Base-by-base conservation (phyloP, 1,140 invertebrate genomes). In the Caenorhabditis remanei region DNA sequence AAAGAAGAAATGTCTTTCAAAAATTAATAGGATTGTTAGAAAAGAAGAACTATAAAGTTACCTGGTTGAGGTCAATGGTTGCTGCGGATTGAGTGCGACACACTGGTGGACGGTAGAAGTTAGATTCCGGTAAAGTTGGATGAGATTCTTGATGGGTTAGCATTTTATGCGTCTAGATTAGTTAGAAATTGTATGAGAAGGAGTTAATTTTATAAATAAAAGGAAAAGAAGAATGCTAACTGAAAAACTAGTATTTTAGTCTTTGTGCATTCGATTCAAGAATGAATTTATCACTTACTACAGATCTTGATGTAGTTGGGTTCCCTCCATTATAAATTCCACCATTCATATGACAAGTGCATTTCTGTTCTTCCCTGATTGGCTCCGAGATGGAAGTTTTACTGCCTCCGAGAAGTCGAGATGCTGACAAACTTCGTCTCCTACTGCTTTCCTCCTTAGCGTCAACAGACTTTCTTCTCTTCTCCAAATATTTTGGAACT, bases 401-500 rank as follows among this genome's bases (percentile, higher is more conserved):
- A 14, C 61, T 83, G 48, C 65, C 71, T n/a, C 65, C 86, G 11
- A 87, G 79, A 14, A 88, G 41, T 50, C 87, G 48, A 9, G 87
- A 88, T 50, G 87, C 84, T 24, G 87, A 88, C 13, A 88, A 50
- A 82, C 87, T 88, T 85, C 87, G 55, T 56, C 87, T 56, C 53
- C 87, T 83, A 40, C 71, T 85, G 14, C 41, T 56, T 24, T 83
- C 50, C n/a, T 79, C 71, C 41, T 79, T 79, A 24, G 71, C 71
- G 32, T 88, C 88, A 16, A 87, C 86, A 14, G 61, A 75, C 48
- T 88, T 88, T 32, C 88, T 83, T 55, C 88, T n/a, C 40, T 88
- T 88, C 46, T 88, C 88, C 40, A 88, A 43, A 84, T 88, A 88
- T 58, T 88, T 88, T 19, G 88, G 88, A 14, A 88, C 75, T 58